These are phyloP conservation scores for Peromyscus leucopus DNA, from an alignment of 2,113 vertebrate genomes.

Conservation along the genomic window DNA sequence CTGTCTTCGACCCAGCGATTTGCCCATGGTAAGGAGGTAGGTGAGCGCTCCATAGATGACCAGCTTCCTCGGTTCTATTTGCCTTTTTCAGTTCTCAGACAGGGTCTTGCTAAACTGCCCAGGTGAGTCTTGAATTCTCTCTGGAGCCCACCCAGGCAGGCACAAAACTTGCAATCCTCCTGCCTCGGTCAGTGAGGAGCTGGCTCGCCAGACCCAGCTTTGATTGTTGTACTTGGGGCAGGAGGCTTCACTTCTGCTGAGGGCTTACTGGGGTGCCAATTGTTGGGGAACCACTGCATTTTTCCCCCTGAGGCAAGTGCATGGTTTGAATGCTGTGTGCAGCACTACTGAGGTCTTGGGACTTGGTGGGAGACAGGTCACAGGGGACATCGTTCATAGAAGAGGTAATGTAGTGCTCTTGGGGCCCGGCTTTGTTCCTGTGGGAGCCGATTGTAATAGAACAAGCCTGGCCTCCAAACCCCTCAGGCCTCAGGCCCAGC, in stretches of 20 bases:
- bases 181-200: neutral
- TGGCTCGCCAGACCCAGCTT: neutral
- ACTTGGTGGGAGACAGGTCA: neutral
- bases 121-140: neutral
- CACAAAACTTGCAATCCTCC: neutral
- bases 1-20: neutral
- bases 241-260: neutral
- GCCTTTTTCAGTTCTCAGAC: neutral
- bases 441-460: neutral
- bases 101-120: neutral
- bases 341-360: neutral
- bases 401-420: neutral
- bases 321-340: neutral
- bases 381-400: too few species aligned
- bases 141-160: neutral
- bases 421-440: neutral
- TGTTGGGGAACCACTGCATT: neutral
- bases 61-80: neutral
- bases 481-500: too few species aligned
- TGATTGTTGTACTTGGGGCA: neutral
- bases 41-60: neutral
- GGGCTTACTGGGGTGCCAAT: rapidly evolving
- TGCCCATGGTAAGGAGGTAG: too few species aligned
- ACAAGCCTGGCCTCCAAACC: neutral
- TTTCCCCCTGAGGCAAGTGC: neutral